Evolutionary conservation across 2,888 invertebrate species (phyloP), one percentile per base, ranked within the genome.

Genomic region (Cheilosia pagana): DNA sequence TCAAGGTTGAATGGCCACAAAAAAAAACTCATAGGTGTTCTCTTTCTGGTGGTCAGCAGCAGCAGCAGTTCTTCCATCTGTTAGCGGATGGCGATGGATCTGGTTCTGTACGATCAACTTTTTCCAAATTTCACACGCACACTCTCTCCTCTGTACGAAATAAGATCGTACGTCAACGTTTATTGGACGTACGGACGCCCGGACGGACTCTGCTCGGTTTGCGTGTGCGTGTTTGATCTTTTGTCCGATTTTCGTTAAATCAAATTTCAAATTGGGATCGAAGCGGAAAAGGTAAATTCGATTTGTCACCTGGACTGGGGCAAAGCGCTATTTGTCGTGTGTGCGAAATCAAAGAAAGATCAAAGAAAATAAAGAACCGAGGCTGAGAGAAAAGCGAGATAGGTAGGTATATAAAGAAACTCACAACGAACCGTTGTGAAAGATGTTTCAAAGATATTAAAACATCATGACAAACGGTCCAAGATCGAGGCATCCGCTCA

Each of bases 1-100:
- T 90, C 90, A 91, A 91, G 90, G 90, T 90, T 91, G 91, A 90
- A 88, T 90, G 89, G 89, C 85, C 88, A 89, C 82, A 76, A 57
- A 50, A 59, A 55, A 43, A 45, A 59, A 59, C 52, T 43, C 35
- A 41, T 63, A 43, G 41, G 7, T 6, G 14, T 14, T n/a, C 23
- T 43, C 41, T 23, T 45, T 55, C 31, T 14, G 16, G 12, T 35
- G 62, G 23, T 62, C 31, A 43, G 19, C 21, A n/a, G n/a, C 23
- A 5, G 10, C 50, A 50, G 45, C 28, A 8, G 8, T 8, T 7
- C 28, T 28, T 39, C 16, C 45, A 45, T n/a, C 19, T n/a, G 45
- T 45, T n/a, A 12, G 35, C 23, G 19, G 23, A 41, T 53, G 67
- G 31, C 31, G 31, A 25, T 25, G 25, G 25, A 10, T 10, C 10